Conservation (phyloP, 2,113 vertebrate species). For the Colinus virginianus region DNA sequence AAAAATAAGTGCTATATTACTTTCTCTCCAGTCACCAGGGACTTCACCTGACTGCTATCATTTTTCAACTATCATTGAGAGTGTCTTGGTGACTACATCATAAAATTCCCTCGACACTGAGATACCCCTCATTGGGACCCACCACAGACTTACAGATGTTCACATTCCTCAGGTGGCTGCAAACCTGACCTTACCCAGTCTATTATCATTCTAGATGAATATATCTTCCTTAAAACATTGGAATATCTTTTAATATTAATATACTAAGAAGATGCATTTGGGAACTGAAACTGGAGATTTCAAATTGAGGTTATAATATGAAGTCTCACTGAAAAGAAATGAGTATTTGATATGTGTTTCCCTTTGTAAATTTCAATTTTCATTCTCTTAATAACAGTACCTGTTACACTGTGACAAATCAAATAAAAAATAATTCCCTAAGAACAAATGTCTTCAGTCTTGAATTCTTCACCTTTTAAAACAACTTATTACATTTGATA, state of each 20-base stretch:
- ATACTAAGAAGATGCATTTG: background rate
- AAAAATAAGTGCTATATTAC: too few species aligned
- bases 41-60: too few species aligned
- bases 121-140: too few species aligned
- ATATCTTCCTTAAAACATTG: background rate
- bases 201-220: slow-evolving; percentile 14
- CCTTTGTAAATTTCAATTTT: background rate
- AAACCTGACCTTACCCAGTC: background rate
- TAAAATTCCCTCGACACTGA: too few species aligned
- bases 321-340: background rate
- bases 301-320: background rate
- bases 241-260: background rate
- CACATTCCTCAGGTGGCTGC: too few species aligned
- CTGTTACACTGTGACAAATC: background rate
- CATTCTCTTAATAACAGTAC: background rate
- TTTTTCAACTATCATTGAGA: too few species aligned
- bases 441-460: background rate
- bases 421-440: background rate
- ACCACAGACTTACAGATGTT: too few species aligned
- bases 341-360: background rate
- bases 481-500: background rate
- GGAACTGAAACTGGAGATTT: background rate
- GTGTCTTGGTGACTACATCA: too few species aligned
- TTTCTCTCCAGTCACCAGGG: too few species aligned
- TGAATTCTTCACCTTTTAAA: background rate